A percentile compares a stretch with the other conserved stretches of the same genome.
Conservation (phyloP, 2,797 vertebrate genomes). For the Balearica regulorum region DNA sequence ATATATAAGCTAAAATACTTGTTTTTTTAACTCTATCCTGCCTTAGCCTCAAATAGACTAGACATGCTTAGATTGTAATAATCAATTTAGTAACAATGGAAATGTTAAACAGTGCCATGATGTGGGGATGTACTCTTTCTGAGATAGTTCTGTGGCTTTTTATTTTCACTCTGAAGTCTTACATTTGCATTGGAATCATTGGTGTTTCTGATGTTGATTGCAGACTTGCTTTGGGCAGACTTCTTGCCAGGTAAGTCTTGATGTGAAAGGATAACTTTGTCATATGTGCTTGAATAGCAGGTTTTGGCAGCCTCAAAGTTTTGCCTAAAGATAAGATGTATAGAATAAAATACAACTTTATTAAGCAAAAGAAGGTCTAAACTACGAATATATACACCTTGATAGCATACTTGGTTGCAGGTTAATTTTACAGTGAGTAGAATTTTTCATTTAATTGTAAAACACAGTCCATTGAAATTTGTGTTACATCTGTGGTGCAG, state of each 20-base stretch:
- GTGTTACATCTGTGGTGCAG: background rate
- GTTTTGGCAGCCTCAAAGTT: background rate
- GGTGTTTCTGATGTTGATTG: background rate
- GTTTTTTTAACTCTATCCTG: background rate
- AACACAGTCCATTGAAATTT: background rate
- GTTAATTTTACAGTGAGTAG: background rate
- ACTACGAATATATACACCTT: background rate
- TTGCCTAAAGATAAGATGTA: constrained; percentile 30
- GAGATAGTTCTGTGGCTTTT: background rate
- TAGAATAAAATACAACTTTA: background rate
- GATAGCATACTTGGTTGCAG: background rate
- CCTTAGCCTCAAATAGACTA: background rate
- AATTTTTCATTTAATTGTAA: background rate
- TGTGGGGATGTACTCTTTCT: background rate
- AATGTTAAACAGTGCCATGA: background rate
- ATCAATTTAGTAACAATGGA: background rate
- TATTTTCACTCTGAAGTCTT: constrained; percentile 5
- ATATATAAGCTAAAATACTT: background rate
- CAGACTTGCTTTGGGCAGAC: constrained; percentile 28
- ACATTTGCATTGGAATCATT: constrained; percentile 49
- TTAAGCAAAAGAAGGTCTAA: background rate
- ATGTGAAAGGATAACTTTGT: background rate
- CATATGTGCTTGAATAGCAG: background rate
- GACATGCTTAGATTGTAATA: background rate
- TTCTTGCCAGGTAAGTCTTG: background rate